Evolutionary conservation across 2,113 vertebrate species (phyloP).

Genomic region (Danionella cerebrum): DNA sequence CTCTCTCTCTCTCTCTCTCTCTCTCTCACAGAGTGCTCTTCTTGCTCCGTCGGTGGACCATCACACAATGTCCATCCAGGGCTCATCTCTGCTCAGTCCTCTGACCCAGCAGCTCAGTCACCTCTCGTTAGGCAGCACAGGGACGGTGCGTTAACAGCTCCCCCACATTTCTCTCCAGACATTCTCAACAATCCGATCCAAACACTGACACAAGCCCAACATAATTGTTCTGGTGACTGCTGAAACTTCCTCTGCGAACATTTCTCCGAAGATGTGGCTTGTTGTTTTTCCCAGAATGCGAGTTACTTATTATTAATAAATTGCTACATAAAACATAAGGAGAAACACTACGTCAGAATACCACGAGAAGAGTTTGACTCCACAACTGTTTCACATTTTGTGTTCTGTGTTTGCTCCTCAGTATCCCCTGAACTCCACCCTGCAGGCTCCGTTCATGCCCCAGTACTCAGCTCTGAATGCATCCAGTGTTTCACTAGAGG

Average conservation of each 20-base stretch:
- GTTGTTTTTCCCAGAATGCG: too few species aligned
- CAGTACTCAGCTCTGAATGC: slow-evolving; percentile 81
- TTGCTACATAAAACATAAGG: too few species aligned
- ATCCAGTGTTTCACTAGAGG: slow-evolving; percentile 76
- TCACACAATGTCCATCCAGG: slow-evolving; percentile 82
- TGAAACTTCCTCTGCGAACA: too few species aligned
- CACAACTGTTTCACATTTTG: too few species aligned
- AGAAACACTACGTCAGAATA: too few species aligned
- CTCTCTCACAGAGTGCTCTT: slow-evolving; percentile 83
- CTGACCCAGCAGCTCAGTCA: slow-evolving; percentile 85
- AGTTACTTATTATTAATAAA: too few species aligned
- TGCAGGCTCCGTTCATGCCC: slow-evolving; percentile 84
- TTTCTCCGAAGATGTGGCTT: too few species aligned
- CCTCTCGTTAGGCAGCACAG: slow-evolving; percentile 77
- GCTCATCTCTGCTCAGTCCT: slow-evolving; percentile 83
- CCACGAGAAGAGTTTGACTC: too few species aligned
- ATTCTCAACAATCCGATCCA: too few species aligned
- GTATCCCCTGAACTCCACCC: slow-evolving; percentile 79
- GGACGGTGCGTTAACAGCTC: slow-evolving; percentile 60
- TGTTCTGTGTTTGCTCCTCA: slow-evolving; percentile 43
- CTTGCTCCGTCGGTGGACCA: slow-evolving; percentile 82
- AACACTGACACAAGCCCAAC: too few species aligned
- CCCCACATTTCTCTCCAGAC: too few species aligned
- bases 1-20: neutral
- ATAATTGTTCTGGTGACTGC: too few species aligned